Evolutionary conservation across 2,888 invertebrate species (phyloP), one percentile per base, ranked within the genome.

Genomic region (Acholoe squamosa): DNA sequence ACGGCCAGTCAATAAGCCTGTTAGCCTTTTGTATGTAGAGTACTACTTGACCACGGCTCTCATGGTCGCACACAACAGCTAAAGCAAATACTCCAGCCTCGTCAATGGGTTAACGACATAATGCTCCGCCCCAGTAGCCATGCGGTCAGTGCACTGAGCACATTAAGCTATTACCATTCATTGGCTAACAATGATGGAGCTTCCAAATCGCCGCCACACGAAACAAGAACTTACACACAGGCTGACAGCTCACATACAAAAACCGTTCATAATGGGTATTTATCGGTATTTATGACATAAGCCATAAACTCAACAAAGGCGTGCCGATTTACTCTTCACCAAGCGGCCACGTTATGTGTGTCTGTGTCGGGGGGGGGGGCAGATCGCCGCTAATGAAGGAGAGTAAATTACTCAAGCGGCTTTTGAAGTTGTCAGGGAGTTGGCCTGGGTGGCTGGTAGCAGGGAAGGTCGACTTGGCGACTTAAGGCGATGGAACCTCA

Each of bases 211-310:
- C 43, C 43, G 43, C 43, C 43, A 43, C 43, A 43, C 43, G 43
- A 43, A 43, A 43, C 43, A 61, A n/a, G 61, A 61, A n/a, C 22
- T n/a, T 71, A 22, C 28, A 71, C n/a, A 14, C 71, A 3, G 71
- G 0, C 31, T 5, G 28, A n/a, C 31, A 28, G 71, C 71, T 71
- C 14, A n/a, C 43, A 43, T 7, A 7, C 61, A 71, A 28, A 14
- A 14, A 71, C 31, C 25, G 71, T 71, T 28, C n/a, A 71, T 71
- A 14, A 71, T 71, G 71, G 71, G 71, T 71, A 71, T 71, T 71
- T 71, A 71, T 71, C 28, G 71, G 71, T 71, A 71, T 71, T 71
- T 71, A 25, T 71, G 71, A 71, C 71, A 71, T 71, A 71, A 71
- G 0, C 71, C 71, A 14, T 28, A 22, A n/a, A 71, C 14, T 28